Evolutionary conservation across 2,888 invertebrate species (phyloP), one percentile per base, ranked within the genome.

Genomic region (Eupsilia transversa): DNA sequence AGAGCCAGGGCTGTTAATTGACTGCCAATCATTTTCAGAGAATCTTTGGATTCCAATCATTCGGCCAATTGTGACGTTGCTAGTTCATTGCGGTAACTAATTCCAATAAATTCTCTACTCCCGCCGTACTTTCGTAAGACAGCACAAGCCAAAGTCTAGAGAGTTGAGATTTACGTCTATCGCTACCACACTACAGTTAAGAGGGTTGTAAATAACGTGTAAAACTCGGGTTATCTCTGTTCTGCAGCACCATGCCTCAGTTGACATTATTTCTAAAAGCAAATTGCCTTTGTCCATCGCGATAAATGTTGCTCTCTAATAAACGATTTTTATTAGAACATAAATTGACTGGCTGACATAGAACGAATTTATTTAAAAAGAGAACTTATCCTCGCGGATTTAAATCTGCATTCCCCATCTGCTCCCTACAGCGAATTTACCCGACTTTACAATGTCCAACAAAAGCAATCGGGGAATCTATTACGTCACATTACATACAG

Each of bases 1-100:
- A 64, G 27, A 43, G 60, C 30, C 68, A 43, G 54, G 43, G 27
- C 65, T 67, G 35, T 66, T 80, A 81, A 81, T 75, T 49, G 66
- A 63, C 54, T 80, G 81, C 41, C 84, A 67, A 70, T 84, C 81
- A 84, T 74, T 84, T 54, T 30, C 75, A 70, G 64, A n/a, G n/a
- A 74, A 63, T 71, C 71, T 71, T 84, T 59, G 38, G 70, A 71
- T 80, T 70, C 63, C 59, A 71, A 71, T 65, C 27, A 64, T 54
- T 57, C 59, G 30, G 57, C 41, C 57, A 64, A 46, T 65, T 73
- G 30, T 49, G 61, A 74, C 49, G 57, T 38, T 30, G 74, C 52
- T 60, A 60, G 27, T 46, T 64, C 38, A 12, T 61, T 54, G 6
- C 2, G 30, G 33, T 49, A 59, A 33, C 33, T 56, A 60, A 61